Conservation (phyloP, 2,888 invertebrate genomes). For the Volucella inflata region DNA sequence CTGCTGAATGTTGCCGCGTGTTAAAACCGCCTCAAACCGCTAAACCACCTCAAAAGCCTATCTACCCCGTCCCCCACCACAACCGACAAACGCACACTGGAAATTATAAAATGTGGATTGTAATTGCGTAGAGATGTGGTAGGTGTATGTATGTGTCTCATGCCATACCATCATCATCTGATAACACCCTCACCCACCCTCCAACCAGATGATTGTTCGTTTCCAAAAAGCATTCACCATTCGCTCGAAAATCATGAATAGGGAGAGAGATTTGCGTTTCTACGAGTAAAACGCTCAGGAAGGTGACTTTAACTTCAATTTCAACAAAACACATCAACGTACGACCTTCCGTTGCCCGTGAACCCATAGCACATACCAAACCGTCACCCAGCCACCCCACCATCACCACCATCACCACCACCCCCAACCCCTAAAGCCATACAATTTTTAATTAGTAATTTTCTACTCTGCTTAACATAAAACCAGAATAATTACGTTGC, state of each 20-base stretch:
- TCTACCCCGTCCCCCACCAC: not conserved
- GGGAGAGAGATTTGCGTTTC: constrained; percentile 1
- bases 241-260: constrained; percentile 41
- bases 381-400: no score
- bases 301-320: constrained; percentile 9
- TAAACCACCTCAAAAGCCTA: not conserved
- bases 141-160: constrained; percentile 6
- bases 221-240: constrained; percentile 42
- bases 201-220: no score
- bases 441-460: constrained; percentile 72
- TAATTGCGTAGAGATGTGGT: constrained; percentile 51
- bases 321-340: not conserved
- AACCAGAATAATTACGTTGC: constrained; percentile 67
- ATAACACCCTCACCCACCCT: not conserved
- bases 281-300: not conserved
- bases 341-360: constrained; percentile 41
- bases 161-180: no score
- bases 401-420: not conserved
- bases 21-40: not conserved
- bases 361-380: not conserved
- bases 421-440: constrained; percentile 29
- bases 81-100: not conserved
- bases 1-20: constrained; percentile 37
- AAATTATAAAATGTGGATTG: constrained; percentile 42
- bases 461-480: constrained; percentile 71